Conservation (phyloP, 2,888 invertebrate species). For the Syrphus vitripennis region DNA sequence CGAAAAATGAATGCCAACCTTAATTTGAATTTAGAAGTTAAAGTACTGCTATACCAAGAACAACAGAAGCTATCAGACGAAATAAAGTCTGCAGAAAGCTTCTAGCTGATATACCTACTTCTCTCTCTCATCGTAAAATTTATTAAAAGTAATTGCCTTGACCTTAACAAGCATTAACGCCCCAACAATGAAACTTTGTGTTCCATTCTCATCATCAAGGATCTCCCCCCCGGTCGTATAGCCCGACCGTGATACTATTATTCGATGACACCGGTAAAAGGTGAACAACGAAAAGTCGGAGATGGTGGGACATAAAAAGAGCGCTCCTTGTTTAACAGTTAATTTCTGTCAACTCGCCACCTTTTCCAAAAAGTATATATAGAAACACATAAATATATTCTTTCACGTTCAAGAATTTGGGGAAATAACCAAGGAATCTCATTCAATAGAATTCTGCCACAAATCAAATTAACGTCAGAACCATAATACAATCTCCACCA, state of each 20-base stretch:
- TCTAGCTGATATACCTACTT: not conserved
- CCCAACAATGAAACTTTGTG: not conserved
- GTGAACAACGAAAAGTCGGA: too few relatives aligned
- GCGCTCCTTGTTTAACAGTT: slow-evolving; percentile 12
- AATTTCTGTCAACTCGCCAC: slow-evolving; percentile 24
- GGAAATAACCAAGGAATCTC: not conserved
- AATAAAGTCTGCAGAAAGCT: not conserved
- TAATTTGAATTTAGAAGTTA: slow-evolving; percentile 43
- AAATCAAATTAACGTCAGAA: slow-evolving; percentile 53
- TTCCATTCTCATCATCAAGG: not conserved
- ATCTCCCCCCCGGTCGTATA: not conserved
- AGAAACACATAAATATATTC: too few relatives aligned
- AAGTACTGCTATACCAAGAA: not conserved
- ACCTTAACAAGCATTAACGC: slow-evolving; percentile 9
- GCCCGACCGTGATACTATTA: slow-evolving; percentile 1
- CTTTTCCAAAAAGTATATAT: not conserved
- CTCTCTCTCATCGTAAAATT: slow-evolving; percentile 17
- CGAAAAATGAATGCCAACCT: slow-evolving; percentile 21
- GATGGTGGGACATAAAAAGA: not conserved
- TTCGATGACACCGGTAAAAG: not conserved
- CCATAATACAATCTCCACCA: not conserved
- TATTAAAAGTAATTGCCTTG: slow-evolving; percentile 52
- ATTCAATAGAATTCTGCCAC: slow-evolving; percentile 20
- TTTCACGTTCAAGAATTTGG: not conserved
- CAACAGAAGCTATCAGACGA: slow-evolving; percentile 10